Evolutionary conservation across 2,888 invertebrate species (phyloP), one percentile per base, ranked within the genome.

Genomic region (Napeogenes sylphis): DNA sequence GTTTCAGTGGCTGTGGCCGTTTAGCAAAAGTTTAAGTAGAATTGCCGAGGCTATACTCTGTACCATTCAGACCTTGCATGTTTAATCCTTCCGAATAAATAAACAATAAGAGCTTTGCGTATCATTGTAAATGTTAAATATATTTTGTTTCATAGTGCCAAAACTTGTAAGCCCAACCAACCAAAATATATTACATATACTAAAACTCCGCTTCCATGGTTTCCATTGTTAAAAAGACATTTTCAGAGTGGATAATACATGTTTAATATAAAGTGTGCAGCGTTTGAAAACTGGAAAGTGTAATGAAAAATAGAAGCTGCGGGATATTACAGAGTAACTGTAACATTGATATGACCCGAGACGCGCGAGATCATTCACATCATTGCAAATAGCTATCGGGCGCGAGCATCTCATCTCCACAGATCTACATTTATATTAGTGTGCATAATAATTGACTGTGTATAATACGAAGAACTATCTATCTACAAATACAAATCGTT

Each of bases 21-120:
- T 85, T 82, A 84, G 84, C 75, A 77, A 87, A 51, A 88, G 79
- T 87, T 86, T 85, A 85, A 88, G 86, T 82, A 83, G 70, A 78
- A 72, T 74, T 76, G 75, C 76, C 75, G 67, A 67, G 70, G 75
- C 77, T 72, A 74, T 76, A 73, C 73, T 74, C 75, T 71, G 75
- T 69, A 76, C 76, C 81, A 78, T 77, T 78, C 77, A 77, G 73
- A 73, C 79, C 73, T 73, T 78, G 75, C 79, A 74, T 78, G 79
- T 80, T 84, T 82, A 85, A 87, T 84, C 83, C 84, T 73, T 73
- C 77, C 76, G 81, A 84, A 84, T 83, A 87, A 83, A 88, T 82
- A 88, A 83, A 85, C 82, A 80, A 78, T 78, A 71, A 71, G 71
- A 71, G 74, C 71, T 72, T 70, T 73, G 76, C 75, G 78, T 82